Evolutionary conservation across 2,113 vertebrate species (phyloP), one percentile per base, ranked within the genome.

Genomic region (Peromyscus maniculatus): DNA sequence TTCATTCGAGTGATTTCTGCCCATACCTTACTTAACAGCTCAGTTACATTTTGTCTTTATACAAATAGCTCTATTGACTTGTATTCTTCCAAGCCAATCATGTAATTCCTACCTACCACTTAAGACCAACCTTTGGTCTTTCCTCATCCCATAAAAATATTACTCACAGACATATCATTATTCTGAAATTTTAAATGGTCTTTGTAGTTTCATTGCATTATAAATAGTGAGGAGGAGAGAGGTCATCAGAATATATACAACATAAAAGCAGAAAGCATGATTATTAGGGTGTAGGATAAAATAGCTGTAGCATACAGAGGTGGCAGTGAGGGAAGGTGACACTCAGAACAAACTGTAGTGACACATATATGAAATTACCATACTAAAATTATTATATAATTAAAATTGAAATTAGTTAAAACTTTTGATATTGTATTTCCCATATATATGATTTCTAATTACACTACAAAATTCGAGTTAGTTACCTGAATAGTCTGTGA

Each of bases 271-370:
- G 9, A 6, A 39, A 28, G 0, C 13, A 39, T 10, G 36, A 39
- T 26, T 39, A 57, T 57, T 17, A 52, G 46, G 21, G 66, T 67
- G 3, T 69, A 52, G 15, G 11, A 52, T 4, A 15, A n/a, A n/a
- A 4, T 8, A n/a, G 5, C 13, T 33, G 0, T 1, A 55, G 11
- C 26, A 7, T 2, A 11, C 49, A 59, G 12, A 57, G 7, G 46
- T 17, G 21, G 4, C 36, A 28, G 3, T 57, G 36, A n/a, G 24
- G 67, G 36, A 89, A 7, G 13, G 49, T 4, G 7, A 31, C 7
- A 59, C 19, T 59, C 9, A 89, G 13, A 21, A 39, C 15, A n/a
- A 74, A 19, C 13, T n/a, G 13, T 71, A 55, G 24, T 55, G 5
- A 22, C 21, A 16, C 33, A 88, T 39, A 9, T 16, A n/a, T n/a